These are phyloP conservation scores for Crocuta crocuta DNA, from an alignment of 2,113 vertebrate species.

Conservation along the genomic window DNA sequence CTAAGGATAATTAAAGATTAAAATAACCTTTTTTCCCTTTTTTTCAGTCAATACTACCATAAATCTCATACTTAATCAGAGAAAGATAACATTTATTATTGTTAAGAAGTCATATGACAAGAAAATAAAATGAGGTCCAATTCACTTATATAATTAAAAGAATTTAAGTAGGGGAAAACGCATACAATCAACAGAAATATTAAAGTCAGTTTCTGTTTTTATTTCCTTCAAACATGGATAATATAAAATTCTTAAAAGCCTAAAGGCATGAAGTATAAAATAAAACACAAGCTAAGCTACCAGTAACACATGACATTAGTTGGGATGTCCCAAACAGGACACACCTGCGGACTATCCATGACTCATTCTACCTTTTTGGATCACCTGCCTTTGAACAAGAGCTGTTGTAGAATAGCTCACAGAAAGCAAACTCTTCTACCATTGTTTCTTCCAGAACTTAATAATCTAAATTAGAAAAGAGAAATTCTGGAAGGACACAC, in stretches of 20 bases:
- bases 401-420: not conserved
- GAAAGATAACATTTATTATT: not conserved
- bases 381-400: not conserved
- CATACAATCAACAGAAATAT: not conserved
- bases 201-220: conserved; percentile 24
- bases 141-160: not conserved
- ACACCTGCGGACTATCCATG: not conserved
- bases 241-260: not conserved
- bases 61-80: not conserved
- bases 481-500: not conserved
- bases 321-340: not conserved
- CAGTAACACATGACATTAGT: not conserved
- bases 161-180: not conserved
- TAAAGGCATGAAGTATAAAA: not conserved
- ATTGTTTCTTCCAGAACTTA: not conserved
- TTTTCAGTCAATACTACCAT: not conserved
- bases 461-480: not conserved
- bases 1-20: not conserved
- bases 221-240: not conserved
- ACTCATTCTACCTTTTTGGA: not conserved
- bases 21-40: not conserved
- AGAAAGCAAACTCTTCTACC: not conserved
- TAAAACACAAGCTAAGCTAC: not conserved
- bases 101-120: not conserved
- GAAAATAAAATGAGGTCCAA: not conserved